These are phyloP conservation scores for Suncus etruscus DNA, from an alignment of 2,113 vertebrate genomes.

Conservation along the genomic window DNA sequence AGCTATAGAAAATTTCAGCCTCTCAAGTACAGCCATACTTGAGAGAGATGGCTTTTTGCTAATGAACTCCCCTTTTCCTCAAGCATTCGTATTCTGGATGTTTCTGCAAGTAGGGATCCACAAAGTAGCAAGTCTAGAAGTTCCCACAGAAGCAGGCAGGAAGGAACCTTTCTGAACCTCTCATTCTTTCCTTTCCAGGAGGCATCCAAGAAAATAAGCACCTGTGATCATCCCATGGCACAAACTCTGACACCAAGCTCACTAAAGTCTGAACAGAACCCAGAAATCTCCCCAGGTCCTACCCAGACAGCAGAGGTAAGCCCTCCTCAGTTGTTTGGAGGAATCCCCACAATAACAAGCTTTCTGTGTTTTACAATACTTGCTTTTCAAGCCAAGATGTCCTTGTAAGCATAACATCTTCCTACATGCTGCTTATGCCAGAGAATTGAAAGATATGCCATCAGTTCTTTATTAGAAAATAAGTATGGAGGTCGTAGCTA, in stretches of 20 bases:
- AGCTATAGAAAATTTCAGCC: not conserved
- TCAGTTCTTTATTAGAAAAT: not conserved
- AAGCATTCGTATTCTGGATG: not conserved
- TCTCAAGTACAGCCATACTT: not conserved
- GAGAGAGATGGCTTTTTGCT: not conserved
- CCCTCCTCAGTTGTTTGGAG: not conserved
- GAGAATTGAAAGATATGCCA: not conserved
- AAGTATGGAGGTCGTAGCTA: no score
- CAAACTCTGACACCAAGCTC: conserved; percentile 42
- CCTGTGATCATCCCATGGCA: conserved; percentile 23
- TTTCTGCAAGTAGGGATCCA: not conserved
- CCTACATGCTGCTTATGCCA: not conserved
- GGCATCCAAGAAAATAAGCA: conserved; percentile 71
- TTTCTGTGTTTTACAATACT: not conserved
- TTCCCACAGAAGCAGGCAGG: no score
- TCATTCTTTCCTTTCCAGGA: conserved; percentile 72
- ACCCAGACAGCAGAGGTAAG: conserved; percentile 74
- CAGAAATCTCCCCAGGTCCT: conserved; percentile 17
- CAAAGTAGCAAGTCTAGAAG: not conserved
- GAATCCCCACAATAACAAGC: not conserved
- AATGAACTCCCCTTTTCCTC: not conserved
- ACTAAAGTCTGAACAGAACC: conserved; percentile 33
- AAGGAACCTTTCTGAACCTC: conserved; percentile 3
- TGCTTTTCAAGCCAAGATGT: not conserved
- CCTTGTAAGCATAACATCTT: not conserved